phyloP scores from a whole-genome alignment of 2,113 vertebrate species.

The Solenodon paradoxus region DNA sequence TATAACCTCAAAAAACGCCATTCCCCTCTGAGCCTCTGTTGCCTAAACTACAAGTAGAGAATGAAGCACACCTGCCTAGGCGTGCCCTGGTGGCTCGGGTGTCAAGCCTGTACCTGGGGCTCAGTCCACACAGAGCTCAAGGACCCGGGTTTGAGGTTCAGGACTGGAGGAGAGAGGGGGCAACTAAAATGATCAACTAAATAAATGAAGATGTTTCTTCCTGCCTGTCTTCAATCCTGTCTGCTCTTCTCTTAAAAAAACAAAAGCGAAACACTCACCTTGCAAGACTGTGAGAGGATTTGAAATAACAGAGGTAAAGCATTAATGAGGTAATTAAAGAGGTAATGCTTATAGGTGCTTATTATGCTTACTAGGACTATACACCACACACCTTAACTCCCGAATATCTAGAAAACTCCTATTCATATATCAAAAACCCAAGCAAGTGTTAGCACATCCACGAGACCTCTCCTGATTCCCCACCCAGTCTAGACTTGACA shows the following conservation, averaged over 20 bases:
- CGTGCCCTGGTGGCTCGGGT: no score
- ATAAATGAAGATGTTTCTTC: no score
- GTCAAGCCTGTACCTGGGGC: no score
- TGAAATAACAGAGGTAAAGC: background rate
- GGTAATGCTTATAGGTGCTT: background rate
- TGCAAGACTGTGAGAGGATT: background rate
- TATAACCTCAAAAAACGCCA: background rate
- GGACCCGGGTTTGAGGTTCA: no score
- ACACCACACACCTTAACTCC: background rate
- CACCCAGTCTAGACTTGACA: background rate
- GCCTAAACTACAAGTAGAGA: background rate
- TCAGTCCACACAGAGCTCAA: no score
- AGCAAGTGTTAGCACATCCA: background rate
- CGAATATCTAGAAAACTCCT: background rate
- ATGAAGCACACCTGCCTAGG: no score
- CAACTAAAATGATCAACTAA: no score
- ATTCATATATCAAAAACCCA: background rate
- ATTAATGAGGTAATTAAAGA: no score
- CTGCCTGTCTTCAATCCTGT: no score
- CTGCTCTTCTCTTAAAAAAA: no score
- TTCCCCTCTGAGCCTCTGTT: background rate
- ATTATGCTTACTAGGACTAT: background rate
- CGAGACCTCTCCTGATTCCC: background rate
- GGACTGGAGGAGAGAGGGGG: no score
- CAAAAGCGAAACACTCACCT: background rate